Base-by-base conservation (phyloP, 1,140 invertebrate species). In the Diorhabda carinulata region DNA sequence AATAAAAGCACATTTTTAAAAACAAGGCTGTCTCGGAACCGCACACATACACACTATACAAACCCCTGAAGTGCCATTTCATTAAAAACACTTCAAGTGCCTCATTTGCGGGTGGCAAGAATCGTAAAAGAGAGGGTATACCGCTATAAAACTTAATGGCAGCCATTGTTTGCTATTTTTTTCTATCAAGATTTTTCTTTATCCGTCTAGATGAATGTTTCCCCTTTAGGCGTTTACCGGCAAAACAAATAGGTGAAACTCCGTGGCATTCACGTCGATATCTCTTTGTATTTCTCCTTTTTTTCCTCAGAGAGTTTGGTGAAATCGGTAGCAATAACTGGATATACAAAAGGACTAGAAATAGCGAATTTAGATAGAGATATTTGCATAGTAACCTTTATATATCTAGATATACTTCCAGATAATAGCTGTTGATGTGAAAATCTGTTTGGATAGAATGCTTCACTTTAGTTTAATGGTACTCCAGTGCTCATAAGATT, bases 151-250 rank as follows among this genome's bases (percentile, higher is more conserved):
- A 52, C 47, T 52, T 52, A 52, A 52, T 52, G 47, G 47, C 47
- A 2, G 47, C 47, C 47, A 52, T 52, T 52, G 47, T 52, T 52
- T 52, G 47, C 47, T 52, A 52, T 52, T 52, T 52, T 52, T 52
- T 52, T 52, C 47, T 52, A 52, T 52, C 47, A 52, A 52, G 47
- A 52, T 52, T 52, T 52, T 52, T 52, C 47, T 52, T 52, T 52
- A 52, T 52, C 6, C 47, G 47, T 52, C 47, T 8, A 52, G 47
- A 52, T 52, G 47, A n/a, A 52, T 52, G 47, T 52, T 52, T 52
- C n/a, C 47, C 47, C 47, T 52, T 52, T 52, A 52, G 47, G 47
- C 47, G 4, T 3, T 2, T 6, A 52, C 47, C 47, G 47, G n/a
- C 47, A 52, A 52, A 52, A 52, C 47, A 52, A 52, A 52, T 52